Percentiles rank a stretch among this genome's conserved stretches.
Evolutionary conservation across 2,113 vertebrate genomes (phyloP).

Genomic region (Excalfactoria chinensis): DNA sequence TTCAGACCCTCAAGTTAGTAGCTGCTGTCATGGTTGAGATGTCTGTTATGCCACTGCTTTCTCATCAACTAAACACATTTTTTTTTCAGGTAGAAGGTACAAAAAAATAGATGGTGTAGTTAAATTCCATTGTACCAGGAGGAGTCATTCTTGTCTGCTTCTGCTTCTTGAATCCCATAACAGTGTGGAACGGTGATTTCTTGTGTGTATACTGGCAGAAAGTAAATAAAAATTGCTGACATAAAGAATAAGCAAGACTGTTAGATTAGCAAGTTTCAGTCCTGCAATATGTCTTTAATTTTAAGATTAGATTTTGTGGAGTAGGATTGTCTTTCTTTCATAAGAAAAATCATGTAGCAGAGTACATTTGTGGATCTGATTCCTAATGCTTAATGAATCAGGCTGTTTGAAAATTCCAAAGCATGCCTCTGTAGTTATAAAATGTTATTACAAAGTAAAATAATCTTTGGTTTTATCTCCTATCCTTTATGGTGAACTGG

Average conservation of each 20-base stretch:
- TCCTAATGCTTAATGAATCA: not conserved
- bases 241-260: slow-evolving; percentile 15
- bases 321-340: not conserved
- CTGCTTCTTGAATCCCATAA: slow-evolving; percentile 17
- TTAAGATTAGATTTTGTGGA: not conserved
- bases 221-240: slow-evolving; percentile 54
- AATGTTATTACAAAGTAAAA: slow-evolving; percentile 24
- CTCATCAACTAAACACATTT: slow-evolving; percentile 24
- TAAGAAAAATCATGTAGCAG: not conserved
- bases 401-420: slow-evolving; percentile 1
- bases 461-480: not conserved
- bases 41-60: not conserved
- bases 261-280: slow-evolving; percentile 34
- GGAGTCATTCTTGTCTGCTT: slow-evolving; percentile 35
- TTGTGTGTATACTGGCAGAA: slow-evolving; percentile 15
- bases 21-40: not conserved
- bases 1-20: not conserved
- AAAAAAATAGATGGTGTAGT: not conserved
- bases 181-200: slow-evolving; percentile 39
- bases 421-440: slow-evolving; percentile 1
- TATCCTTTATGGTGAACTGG: not conserved
- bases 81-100: slow-evolving; percentile 48
- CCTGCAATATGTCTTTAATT: not conserved
- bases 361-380: not conserved
- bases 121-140: slow-evolving; percentile 59